Conservation (phyloP, 2,113 vertebrate species). For the Psilopsiagon aymara region DNA sequence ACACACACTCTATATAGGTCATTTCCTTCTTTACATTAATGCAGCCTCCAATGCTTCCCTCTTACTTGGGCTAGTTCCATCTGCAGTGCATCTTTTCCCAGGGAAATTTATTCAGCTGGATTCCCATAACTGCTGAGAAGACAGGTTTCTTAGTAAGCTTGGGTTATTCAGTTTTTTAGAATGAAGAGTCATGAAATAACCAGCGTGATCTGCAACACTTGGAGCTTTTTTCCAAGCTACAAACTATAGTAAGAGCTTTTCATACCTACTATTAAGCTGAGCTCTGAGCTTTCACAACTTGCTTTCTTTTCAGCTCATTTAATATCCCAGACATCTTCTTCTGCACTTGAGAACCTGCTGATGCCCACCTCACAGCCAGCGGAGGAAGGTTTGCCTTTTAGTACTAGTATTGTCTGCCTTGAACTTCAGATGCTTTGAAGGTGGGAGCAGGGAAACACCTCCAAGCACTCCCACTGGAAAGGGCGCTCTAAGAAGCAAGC, state of each 20-base stretch:
- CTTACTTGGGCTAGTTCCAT: neutral
- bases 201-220: neutral
- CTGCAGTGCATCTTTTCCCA: neutral
- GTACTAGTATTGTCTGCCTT: accelerated
- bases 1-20: neutral
- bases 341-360: neutral
- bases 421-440: neutral
- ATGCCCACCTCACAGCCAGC: neutral
- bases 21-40: neutral
- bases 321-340: neutral
- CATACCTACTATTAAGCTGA: neutral
- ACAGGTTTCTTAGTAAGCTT: neutral
- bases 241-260: neutral
- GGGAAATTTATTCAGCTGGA: neutral
- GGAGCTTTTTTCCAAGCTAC: neutral
- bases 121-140: neutral
- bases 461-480: neutral
- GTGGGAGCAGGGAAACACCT: neutral
- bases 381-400: neutral
- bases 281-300: neutral
- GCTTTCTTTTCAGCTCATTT: neutral
- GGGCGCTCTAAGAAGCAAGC: neutral
- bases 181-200: neutral
- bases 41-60: neutral
- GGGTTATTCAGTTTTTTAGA: neutral